Evolutionary conservation across 1,140 invertebrate genomes (phyloP).

Genomic region (Drosophila hydei): DNA sequence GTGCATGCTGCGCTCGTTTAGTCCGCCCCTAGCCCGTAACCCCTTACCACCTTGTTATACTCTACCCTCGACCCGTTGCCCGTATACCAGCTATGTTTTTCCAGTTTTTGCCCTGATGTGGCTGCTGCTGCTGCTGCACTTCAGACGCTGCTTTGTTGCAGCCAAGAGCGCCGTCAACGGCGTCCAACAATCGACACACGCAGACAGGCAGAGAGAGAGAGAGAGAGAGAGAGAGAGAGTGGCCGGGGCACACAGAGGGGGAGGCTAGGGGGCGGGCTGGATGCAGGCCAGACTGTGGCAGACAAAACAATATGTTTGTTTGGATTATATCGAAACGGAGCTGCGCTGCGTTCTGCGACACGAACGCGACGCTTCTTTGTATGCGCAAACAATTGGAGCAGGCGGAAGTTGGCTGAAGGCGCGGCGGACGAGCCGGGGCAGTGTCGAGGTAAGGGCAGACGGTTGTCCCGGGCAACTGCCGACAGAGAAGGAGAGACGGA

Average conservation of each 20-base stretch:
- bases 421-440: constrained; percentile 14
- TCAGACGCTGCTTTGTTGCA: constrained; percentile 64
- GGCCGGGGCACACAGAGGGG: not conserved
- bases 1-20: constrained; percentile 63
- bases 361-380: constrained; percentile 73
- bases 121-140: constrained; percentile 60
- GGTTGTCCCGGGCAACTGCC: constrained; percentile 51
- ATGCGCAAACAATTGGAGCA: constrained; percentile 81
- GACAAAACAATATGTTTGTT: constrained; percentile 83
- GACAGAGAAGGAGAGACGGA: constrained; percentile 3
- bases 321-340: constrained; percentile 68
- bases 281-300: constrained; percentile 66
- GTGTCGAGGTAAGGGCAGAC: not conserved
- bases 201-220: constrained; percentile 50
- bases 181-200: constrained; percentile 71
- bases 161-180: constrained; percentile 44
- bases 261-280: constrained; percentile 8
- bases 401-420: constrained; percentile 78
- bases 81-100: constrained; percentile 4
- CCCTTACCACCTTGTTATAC: not conserved
- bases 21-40: not conserved
- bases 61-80: not conserved
- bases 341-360: constrained; percentile 29
- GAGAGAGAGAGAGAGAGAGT: constrained; percentile 40
- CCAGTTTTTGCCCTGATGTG: constrained; percentile 39